phyloP scores from a whole-genome alignment of 1,140 invertebrate genomes.

The Drosophila azteca region DNA sequence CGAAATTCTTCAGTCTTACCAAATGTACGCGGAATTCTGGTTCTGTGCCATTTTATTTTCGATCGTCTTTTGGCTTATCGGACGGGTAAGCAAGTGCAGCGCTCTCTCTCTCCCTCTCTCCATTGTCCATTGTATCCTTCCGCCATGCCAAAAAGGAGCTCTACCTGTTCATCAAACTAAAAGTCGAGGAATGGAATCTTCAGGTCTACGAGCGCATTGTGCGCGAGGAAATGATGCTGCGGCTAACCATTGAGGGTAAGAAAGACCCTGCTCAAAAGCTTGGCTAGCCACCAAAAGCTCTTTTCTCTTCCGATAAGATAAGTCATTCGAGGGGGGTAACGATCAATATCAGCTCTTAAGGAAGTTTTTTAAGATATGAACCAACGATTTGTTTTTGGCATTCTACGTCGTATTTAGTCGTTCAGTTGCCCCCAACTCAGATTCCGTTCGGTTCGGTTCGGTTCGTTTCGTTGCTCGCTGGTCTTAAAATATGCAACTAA shows the following conservation, averaged over 20 bases:
- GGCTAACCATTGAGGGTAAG: constrained; percentile 69
- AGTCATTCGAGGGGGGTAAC: constrained; percentile 20
- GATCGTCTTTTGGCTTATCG: constrained; percentile 46
- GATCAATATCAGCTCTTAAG: constrained; percentile 11
- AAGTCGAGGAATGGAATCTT: constrained; percentile 60
- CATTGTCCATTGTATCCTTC: not conserved
- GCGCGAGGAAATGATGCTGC: constrained; percentile 68
- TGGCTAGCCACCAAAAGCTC: constrained; percentile 21
- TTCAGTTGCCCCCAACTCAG: constrained; percentile 14
- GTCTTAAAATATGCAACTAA: constrained; percentile 25
- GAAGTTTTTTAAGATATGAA: constrained; percentile 8
- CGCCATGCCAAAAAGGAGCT: constrained; percentile 57
- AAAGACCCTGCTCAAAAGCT: constrained; percentile 15
- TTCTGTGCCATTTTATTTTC: constrained; percentile 60
- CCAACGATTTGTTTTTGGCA: constrained; percentile 20
- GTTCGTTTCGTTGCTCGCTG: not conserved
- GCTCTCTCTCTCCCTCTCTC: not conserved
- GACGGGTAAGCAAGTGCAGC: constrained; percentile 36
- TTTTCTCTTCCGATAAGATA: constrained; percentile 29
- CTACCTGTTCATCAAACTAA: constrained; percentile 63
- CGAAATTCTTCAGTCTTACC: constrained; percentile 1
- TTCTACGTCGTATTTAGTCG: constrained; percentile 18
- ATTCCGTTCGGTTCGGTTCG: constrained; percentile 6
- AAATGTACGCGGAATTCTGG: constrained; percentile 66
- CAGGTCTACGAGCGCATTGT: constrained; percentile 54